Base-by-base conservation (phyloP, 2,113 vertebrate species). In the Spea multiplicata region DNA sequence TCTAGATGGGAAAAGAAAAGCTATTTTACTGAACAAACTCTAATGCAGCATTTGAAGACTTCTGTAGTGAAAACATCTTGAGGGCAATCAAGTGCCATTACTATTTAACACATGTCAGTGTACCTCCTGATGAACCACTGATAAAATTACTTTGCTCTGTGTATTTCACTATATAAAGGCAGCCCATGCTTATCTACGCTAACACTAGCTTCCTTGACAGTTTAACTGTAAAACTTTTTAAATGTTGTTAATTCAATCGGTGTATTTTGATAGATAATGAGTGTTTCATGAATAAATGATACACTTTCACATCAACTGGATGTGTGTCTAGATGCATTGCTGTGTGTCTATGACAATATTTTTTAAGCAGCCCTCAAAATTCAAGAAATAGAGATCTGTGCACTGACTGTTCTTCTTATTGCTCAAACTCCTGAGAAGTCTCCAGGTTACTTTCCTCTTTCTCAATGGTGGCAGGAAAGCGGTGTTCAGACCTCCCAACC, bases 41-140 rank as follows among this genome's bases (percentile, higher is more conserved):
- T 91, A 87, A 91, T 88, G 86, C 86, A 69, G 68, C 59, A 73
- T 71, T 87, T 74, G n/a, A 73, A 85, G 55, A 91, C 86, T 88
- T 90, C 86, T 90, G 87, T 88, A 92, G 88, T 88, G 83, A 94
- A 95, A 94, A 93, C 90, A 91, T 92, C 91, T 92, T 88, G 87
- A 88, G 90, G 92, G 90, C 89, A 88, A 88, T 87, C 84, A 87
- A 86, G 87, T 87, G 84, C 91, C 89, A 94, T 94, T 61, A 44
- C 70, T 61, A 73, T 68, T 80, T 93, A 94, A 87, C 90, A 87
- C 90, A 86, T 92, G 90, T 93, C 92, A 93, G 75, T 81, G 87
- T 88, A 91, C 88, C 84, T 89, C 89, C 87, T 85, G 78, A 82
- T 90, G 89, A 93, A 91, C 88, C 88, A 86, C 87, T 82, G 84